Evolutionary conservation across 2,113 vertebrate genomes (phyloP).

Genomic region (Rhombomys opimus): DNA sequence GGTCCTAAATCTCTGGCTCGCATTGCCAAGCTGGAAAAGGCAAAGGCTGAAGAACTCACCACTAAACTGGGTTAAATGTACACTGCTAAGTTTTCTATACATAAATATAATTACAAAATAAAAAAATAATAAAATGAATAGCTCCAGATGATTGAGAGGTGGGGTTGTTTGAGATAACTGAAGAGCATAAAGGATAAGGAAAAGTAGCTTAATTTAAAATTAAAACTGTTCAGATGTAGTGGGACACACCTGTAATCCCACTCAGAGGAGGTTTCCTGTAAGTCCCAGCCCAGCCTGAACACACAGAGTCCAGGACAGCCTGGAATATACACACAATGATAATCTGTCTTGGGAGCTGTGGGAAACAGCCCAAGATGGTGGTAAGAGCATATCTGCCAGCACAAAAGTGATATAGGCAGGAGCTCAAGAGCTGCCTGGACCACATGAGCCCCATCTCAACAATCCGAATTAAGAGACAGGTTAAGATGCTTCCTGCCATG

Average conservation of each 20-base stretch:
- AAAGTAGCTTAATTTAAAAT: slow-evolving; percentile 34
- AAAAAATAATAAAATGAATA: background rate
- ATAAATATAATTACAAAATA: too few species aligned
- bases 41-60: too few species aligned
- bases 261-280: background rate
- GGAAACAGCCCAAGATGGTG: background rate
- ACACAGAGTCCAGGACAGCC: background rate
- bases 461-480: background rate
- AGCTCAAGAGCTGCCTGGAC: background rate
- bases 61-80: too few species aligned
- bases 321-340: background rate
- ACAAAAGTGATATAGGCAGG: background rate
- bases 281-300: background rate
- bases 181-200: slow-evolving; percentile 6
- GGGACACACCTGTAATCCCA: background rate
- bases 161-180: background rate
- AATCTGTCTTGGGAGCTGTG: background rate
- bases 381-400: background rate
- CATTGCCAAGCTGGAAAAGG: too few species aligned
- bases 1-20: too few species aligned
- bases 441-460: background rate
- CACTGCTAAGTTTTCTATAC: too few species aligned
- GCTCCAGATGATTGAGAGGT: background rate
- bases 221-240: background rate
- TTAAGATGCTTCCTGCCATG: background rate